phyloP scores from a whole-genome alignment of 2,113 vertebrate genomes.

The Gallinago media region DNA sequence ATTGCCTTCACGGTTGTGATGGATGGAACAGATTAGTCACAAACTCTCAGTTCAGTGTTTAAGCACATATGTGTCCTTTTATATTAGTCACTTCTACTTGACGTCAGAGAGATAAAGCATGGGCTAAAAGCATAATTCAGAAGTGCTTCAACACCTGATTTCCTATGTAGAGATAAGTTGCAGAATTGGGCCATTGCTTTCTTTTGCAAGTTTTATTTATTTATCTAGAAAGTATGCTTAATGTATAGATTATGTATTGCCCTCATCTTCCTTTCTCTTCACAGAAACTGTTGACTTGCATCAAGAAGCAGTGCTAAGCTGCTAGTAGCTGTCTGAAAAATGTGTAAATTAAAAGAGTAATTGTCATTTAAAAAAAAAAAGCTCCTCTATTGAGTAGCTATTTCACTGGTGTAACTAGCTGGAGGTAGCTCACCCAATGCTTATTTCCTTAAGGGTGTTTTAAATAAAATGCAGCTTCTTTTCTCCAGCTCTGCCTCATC shows the following conservation, averaged over 20 bases:
- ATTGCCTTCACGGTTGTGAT: neutral
- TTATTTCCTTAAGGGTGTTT: neutral
- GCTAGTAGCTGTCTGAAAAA: neutral
- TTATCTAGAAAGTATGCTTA: neutral
- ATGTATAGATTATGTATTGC: neutral
- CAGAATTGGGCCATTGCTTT: conserved; percentile 6
- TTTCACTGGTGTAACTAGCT: neutral
- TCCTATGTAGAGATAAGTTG: neutral
- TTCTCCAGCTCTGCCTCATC: neutral
- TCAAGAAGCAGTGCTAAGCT: neutral
- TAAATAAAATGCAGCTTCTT: neutral
- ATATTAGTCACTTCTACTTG: conserved; percentile 15
- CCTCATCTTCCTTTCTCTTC: neutral
- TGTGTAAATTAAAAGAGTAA: neutral
- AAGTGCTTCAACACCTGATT: neutral
- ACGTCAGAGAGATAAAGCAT: conserved; percentile 17
- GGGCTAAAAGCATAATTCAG: neutral
- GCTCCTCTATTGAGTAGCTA: neutral
- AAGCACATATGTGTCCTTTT: neutral
- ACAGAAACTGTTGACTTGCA: neutral
- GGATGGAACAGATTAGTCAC: conserved; percentile 29
- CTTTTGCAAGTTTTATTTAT: neutral
- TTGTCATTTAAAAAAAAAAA: neutral
- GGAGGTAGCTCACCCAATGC: neutral
- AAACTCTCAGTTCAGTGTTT: neutral